Base-by-base conservation (phyloP, 2,797 vertebrate genomes). In the Pangasius macronema region DNA sequence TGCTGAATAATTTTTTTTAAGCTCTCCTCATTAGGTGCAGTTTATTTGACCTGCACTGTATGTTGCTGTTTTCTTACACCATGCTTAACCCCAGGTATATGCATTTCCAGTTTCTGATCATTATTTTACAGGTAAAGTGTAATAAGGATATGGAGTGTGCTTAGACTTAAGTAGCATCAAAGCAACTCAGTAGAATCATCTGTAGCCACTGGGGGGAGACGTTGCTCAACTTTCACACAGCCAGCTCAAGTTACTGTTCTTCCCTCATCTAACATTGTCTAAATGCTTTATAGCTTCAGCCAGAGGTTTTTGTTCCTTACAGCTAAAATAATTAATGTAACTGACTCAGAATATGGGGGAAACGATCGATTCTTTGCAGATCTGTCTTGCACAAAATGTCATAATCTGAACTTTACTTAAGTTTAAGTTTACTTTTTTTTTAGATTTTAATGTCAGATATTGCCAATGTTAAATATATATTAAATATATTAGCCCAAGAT, bases 171-270 rank as follows among this genome's bases (percentile, higher is more conserved):
- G 39, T 22, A 55, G 22, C 55, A n/a, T 59, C 67, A 59, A 63
- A 77, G 59, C 79, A 57, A 30, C 18, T 57, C 30, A 14, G 27
- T 53, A 22, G 36, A 10, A 51, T 68, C 3, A 49, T 73, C 13
- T 76, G 59, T 76, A 27, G 51, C 72, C 82, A 82, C 82, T 6
- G 57, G 73, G 65, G 33, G 36, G 55, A 53, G 80, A 24, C 13
- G 3, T 18, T 33, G 67, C 51, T 68, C 9, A 57, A 6, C 24
- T 61, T 85, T 85, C 72, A 55, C 30, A 36, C 5, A 0, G 13
- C 55, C 86, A 30, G 77, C 72, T 87, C n/a, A 42, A 7, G 61
- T 39, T 67, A 53, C 59, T 55, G 14, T 61, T 46, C 42, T 59
- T 49, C 2, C 65, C 39, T 59, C 13, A 86, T 72, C 30, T 24